phyloP scores from a whole-genome alignment of 2,113 vertebrate genomes.

The Oncorhynchus gorbuscha region DNA sequence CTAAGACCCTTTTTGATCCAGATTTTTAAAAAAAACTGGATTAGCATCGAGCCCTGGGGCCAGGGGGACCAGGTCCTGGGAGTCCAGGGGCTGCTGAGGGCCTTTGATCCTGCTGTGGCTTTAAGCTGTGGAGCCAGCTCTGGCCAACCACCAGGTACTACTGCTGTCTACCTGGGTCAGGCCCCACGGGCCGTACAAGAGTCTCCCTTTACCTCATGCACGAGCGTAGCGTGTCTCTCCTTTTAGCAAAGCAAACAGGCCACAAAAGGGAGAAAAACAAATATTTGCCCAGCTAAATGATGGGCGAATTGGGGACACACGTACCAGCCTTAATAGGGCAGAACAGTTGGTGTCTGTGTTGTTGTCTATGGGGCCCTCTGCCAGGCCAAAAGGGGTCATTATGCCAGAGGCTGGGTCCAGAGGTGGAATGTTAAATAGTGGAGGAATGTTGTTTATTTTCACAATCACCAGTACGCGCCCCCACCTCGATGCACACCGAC shows the following conservation, averaged over 20 bases:
- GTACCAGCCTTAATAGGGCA: conserved; percentile 32
- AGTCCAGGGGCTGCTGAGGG: neutral
- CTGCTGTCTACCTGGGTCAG: conserved; percentile 1
- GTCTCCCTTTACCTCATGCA: conserved; percentile 52
- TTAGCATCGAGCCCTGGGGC: neutral
- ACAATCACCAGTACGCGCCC: conserved; percentile 48
- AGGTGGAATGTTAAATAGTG: conserved; percentile 57
- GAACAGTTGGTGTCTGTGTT: conserved; percentile 41
- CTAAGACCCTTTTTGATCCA: too few relatives aligned
- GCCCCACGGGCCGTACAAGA: conserved; percentile 10
- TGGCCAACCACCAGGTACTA: conserved; percentile 8
- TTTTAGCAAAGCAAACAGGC: conserved; percentile 65
- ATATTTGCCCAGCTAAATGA: conserved; percentile 70
- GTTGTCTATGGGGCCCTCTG: conserved; percentile 53
- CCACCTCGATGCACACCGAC: conserved; percentile 29
- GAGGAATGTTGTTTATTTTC: conserved; percentile 53
- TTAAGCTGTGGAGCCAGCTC: neutral
- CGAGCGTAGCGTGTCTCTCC: conserved; percentile 42
- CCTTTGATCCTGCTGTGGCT: neutral
- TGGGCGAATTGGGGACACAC: conserved; percentile 41
- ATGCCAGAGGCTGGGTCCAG: conserved; percentile 30
- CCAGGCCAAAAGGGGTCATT: conserved; percentile 57
- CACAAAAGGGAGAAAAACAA: conserved; percentile 67
- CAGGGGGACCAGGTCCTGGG: neutral
- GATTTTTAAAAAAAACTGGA: too few relatives aligned